Evolutionary conservation across 2,113 vertebrate species (phyloP).

Genomic region (Sialia sialis): DNA sequence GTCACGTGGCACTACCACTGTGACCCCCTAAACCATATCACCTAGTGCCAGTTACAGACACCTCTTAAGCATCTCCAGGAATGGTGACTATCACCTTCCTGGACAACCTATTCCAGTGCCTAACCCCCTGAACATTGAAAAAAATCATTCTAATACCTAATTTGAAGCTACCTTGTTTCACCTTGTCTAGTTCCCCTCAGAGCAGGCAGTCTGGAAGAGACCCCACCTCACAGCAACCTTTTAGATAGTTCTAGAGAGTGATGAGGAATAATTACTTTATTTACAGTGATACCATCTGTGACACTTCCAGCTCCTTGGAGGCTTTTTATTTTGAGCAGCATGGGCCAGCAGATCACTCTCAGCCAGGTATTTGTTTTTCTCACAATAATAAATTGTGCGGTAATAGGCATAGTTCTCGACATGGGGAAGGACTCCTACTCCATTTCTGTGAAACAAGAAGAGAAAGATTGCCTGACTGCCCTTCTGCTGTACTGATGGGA

Average conservation of each 20-base stretch:
- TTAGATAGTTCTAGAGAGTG: neutral
- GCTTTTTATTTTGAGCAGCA: neutral
- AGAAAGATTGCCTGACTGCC: neutral
- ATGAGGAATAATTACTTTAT: neutral
- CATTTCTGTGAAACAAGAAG: rapidly evolving
- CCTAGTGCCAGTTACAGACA: rapidly evolving
- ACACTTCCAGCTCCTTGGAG: neutral
- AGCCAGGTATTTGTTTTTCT: neutral
- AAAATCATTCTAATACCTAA: neutral
- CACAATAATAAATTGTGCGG: neutral
- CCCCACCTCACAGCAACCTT: rapidly evolving
- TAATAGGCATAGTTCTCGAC: neutral
- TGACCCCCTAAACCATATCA: neutral
- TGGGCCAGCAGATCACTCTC: neutral
- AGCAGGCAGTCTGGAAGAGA: too few relatives aligned
- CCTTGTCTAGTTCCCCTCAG: too few relatives aligned
- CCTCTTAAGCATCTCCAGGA: neutral
- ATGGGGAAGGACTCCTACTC: neutral
- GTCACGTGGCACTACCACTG: neutral
- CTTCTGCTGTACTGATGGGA: neutral
- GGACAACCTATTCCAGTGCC: neutral
- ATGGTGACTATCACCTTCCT: too few relatives aligned
- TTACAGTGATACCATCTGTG: neutral
- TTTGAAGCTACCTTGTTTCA: neutral
- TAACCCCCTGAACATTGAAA: neutral